phyloP scores from a whole-genome alignment of 23 tunicate species.

The Diplosoma virens region DNA sequence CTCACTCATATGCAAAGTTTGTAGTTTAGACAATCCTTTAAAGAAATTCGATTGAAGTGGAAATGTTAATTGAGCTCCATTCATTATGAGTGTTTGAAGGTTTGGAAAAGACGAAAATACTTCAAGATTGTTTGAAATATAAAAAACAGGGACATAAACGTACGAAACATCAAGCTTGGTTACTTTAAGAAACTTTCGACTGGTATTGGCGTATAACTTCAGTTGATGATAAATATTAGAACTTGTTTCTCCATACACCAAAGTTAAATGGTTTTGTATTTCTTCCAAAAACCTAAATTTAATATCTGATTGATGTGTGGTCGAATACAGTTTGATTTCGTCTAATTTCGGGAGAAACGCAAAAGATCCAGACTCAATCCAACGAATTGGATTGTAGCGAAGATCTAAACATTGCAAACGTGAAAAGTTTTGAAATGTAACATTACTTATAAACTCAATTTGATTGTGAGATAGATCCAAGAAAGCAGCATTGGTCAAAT shows the following conservation, averaged over 20 bases:
- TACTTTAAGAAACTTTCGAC: neutral
- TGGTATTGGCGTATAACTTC: neutral
- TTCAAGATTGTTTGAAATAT: neutral
- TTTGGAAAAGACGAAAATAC: slow-evolving; percentile 17
- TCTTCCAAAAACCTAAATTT: neutral
- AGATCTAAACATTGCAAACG: neutral
- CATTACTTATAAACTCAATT: neutral
- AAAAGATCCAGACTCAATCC: neutral
- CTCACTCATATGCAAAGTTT: neutral
- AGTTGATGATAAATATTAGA: neutral
- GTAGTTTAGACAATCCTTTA: slow-evolving; percentile 1
- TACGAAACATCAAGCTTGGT: slow-evolving; percentile 2
- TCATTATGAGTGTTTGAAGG: neutral
- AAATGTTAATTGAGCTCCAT: neutral
- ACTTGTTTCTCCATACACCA: neutral
- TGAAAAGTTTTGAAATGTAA: neutral
- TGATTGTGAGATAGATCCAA: slow-evolving; percentile 29
- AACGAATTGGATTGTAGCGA: slow-evolving; percentile 20
- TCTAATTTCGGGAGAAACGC: neutral
- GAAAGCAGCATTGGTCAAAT: too few relatives aligned
- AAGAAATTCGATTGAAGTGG: slow-evolving; percentile 13
- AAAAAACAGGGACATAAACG: neutral
- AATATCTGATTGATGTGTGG: neutral
- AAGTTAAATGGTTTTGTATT: neutral
- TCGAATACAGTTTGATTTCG: neutral